Percentiles rank a stretch among this genome's conserved stretches.
phyloP scores from a whole-genome alignment of 2,888 invertebrate genomes.

The Sphecodes monilicornis region DNA sequence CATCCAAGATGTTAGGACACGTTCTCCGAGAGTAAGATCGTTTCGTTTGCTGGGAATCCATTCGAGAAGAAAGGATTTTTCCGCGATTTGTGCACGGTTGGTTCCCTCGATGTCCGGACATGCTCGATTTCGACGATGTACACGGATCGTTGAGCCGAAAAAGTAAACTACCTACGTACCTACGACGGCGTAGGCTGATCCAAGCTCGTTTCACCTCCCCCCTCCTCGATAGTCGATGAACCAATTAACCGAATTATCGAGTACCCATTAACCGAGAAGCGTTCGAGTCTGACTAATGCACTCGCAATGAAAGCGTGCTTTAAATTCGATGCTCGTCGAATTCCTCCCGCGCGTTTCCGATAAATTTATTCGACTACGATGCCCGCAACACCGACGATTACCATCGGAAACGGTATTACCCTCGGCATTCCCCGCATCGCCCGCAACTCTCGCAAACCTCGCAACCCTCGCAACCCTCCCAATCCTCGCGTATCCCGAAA shows the following conservation, averaged over 20 bases:
- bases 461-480: not conserved
- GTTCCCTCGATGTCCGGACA: not conserved
- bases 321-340: constrained; percentile 51
- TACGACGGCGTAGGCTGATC: constrained; percentile 46
- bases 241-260: constrained; percentile 68
- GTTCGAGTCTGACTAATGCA: constrained; percentile 54
- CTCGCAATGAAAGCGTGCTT: constrained; percentile 53
- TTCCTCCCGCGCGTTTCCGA: constrained; percentile 34
- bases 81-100: not conserved
- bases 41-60: not conserved
- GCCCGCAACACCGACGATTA: constrained; percentile 40
- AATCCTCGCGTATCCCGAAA: constrained; percentile 16
- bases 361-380: constrained; percentile 45
- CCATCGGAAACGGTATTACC: constrained; percentile 54
- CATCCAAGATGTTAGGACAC: too few relatives aligned
- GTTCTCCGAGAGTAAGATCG: not conserved
- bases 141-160: constrained; percentile 30
- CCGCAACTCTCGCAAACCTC: not conserved
- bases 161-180: constrained; percentile 35
- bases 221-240: constrained; percentile 36
- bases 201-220: constrained; percentile 27
- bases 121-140: not conserved
- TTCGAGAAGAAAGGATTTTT: not conserved
- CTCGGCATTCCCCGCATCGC: not conserved
- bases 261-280: constrained; percentile 57